Conservation (phyloP, 2,797 vertebrate species). For the Gorsachius magnificus region DNA sequence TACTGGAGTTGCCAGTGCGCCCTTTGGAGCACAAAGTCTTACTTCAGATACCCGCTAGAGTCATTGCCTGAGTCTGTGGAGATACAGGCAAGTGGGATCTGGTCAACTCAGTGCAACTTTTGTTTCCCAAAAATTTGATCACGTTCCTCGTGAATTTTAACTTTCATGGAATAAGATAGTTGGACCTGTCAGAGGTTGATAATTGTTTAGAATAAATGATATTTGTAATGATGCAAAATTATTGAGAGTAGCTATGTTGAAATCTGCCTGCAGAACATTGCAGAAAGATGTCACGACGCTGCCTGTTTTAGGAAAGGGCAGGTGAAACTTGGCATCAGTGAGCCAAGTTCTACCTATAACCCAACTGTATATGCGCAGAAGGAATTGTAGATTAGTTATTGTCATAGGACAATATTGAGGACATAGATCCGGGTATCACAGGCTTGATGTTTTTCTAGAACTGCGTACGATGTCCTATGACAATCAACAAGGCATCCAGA, state of each 20-base stretch:
- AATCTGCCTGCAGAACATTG: background rate
- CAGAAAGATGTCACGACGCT: background rate
- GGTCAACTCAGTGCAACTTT: background rate
- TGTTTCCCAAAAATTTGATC: background rate
- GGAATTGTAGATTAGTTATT: background rate
- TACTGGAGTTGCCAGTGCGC: background rate
- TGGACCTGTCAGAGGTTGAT: background rate
- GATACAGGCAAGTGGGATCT: background rate
- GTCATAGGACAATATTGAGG: too few relatives aligned
- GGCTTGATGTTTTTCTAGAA: background rate
- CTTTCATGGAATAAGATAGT: background rate
- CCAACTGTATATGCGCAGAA: background rate
- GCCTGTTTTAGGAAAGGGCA: background rate
- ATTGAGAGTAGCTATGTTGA: background rate
- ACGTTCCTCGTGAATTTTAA: rapidly evolving
- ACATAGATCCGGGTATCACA: background rate
- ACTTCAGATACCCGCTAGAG: background rate
- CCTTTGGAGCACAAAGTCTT: background rate
- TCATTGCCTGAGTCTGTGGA: background rate
- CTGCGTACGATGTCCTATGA: background rate
- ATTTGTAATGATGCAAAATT: background rate
- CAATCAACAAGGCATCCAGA: background rate
- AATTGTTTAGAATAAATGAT: background rate
- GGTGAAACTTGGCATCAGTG: background rate
- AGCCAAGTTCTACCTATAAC: background rate